Percentiles rank a stretch among this genome's conserved stretches.
phyloP scores from a whole-genome alignment of 2,113 vertebrate species.

The Sterrhoptilus dennistouni region DNA sequence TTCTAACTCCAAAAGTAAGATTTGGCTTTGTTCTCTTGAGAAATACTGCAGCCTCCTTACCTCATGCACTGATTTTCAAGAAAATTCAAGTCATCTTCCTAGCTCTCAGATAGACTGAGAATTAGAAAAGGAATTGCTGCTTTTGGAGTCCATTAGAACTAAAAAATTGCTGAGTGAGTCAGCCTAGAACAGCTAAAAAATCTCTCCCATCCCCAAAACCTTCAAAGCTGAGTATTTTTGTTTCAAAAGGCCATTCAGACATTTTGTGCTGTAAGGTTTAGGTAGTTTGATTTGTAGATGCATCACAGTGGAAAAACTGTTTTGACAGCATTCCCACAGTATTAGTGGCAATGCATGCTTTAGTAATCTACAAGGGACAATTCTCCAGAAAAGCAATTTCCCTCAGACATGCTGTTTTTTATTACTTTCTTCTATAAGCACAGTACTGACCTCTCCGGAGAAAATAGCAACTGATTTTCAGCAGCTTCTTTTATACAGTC shows the following conservation, averaged over 20 bases:
- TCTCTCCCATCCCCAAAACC: neutral
- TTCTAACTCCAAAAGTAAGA: neutral
- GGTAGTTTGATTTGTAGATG: constrained; percentile 55
- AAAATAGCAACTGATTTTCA: constrained; percentile 48
- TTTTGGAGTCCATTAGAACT: constrained; percentile 8
- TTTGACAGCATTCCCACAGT: constrained; percentile 50
- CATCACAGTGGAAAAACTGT: constrained; percentile 50
- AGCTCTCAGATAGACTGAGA: neutral
- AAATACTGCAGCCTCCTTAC: neutral
- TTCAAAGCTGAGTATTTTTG: constrained; percentile 24
- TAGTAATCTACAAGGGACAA: constrained; percentile 59
- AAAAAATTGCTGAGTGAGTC: neutral
- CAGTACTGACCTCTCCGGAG: constrained; percentile 37
- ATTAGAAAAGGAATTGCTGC: constrained; percentile 12
- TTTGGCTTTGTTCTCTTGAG: neutral
- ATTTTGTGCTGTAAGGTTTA: constrained; percentile 40
- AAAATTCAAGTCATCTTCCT: neutral
- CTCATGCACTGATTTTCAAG: neutral
- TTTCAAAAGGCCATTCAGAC: constrained; percentile 40
- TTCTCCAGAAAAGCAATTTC: constrained; percentile 68
- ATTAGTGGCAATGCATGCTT: constrained; percentile 29
- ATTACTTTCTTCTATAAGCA: constrained; percentile 61
- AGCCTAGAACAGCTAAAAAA: constrained; percentile 18
- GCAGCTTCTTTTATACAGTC: constrained; percentile 13
- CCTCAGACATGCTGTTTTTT: constrained; percentile 41